These are phyloP conservation scores for Mythimna loreyi DNA, from an alignment of 2,888 invertebrate genomes.

Conservation along the genomic window DNA sequence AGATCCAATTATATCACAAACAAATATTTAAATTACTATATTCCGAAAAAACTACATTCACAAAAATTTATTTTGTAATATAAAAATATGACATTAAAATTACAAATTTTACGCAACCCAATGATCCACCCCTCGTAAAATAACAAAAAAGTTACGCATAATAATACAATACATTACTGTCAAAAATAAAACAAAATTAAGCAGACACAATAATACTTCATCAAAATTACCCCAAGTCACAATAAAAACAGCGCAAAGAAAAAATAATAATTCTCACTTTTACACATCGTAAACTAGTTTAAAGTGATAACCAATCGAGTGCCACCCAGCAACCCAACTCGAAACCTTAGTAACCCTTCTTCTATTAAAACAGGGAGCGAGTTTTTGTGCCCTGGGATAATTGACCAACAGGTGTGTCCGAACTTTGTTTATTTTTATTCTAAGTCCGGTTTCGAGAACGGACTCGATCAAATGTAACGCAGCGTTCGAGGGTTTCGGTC, in stretches of 20 bases:
- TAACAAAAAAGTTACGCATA: too few relatives aligned
- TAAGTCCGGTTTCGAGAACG: constrained; percentile 60
- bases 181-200: neutral
- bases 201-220: neutral
- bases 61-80: too few relatives aligned
- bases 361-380: constrained; percentile 63
- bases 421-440: constrained; percentile 77
- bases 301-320: constrained; percentile 48
- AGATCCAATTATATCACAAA: too few relatives aligned
- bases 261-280: neutral
- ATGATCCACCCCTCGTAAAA: neutral
- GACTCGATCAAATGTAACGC: constrained; percentile 31
- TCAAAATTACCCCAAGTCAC: neutral
- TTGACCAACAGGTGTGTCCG: constrained; percentile 79
- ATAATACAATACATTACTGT: too few relatives aligned
- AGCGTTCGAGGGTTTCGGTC: constrained; percentile 12
- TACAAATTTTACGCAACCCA: neutral
- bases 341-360: constrained; percentile 50
- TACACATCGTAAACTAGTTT: neutral
- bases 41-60: too few relatives aligned
- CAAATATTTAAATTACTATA: too few relatives aligned
- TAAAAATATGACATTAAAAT: neutral
- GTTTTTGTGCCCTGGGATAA: constrained; percentile 76
- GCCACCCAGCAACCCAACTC: constrained; percentile 5
- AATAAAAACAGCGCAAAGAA: neutral